phyloP scores from a whole-genome alignment of 2,888 invertebrate genomes.

The Tipula unca region DNA sequence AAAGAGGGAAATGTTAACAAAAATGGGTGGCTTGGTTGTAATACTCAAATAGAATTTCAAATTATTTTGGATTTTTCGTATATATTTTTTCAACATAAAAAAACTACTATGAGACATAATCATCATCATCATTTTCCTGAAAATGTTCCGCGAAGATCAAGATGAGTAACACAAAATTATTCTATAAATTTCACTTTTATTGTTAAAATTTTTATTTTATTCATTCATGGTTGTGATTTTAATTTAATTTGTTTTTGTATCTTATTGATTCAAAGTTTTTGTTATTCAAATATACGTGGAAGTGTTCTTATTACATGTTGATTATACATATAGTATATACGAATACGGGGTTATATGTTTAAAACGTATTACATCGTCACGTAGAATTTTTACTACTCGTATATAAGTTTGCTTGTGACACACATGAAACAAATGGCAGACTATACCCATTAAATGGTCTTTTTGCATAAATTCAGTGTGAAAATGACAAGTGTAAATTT shows the following conservation, averaged over 20 bases:
- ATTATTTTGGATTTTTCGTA: neutral
- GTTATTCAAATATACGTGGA: neutral
- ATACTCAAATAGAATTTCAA: neutral
- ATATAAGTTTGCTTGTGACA: neutral
- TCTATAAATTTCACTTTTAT: neutral
- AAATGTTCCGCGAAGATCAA: neutral
- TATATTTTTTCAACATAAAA: neutral
- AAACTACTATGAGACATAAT: neutral
- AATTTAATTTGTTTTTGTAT: neutral
- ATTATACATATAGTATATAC: no score
- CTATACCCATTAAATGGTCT: no score
- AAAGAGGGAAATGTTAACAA: neutral
- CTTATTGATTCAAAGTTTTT: neutral
- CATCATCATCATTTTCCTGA: neutral
- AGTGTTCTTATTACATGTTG: neutral
- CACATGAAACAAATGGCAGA: neutral
- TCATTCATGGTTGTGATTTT: slow-evolving; percentile 14
- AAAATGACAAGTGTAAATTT: no score
- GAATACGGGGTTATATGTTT: neutral
- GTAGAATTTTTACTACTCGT: neutral
- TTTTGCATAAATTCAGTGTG: no score
- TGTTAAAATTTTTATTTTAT: neutral
- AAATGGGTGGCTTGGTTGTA: neutral
- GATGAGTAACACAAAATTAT: slow-evolving; percentile 14
- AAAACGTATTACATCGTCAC: neutral